phyloP scores from a whole-genome alignment of 2,888 invertebrate genomes.

The Archaeoteleia sp. region DNA sequence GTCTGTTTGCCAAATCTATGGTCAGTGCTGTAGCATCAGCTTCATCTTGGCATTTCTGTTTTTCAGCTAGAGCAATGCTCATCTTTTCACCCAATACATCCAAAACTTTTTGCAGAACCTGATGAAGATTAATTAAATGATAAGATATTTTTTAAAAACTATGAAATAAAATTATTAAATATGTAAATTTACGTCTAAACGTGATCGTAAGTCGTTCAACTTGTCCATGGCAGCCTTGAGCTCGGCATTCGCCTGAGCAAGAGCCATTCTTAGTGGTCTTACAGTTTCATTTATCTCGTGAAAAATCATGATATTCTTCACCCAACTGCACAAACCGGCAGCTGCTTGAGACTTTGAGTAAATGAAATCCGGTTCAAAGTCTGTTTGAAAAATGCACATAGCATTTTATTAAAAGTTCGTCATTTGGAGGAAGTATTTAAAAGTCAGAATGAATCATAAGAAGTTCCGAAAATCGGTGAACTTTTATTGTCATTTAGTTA shows the following conservation, averaged over 20 bases:
- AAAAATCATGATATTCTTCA: conserved; percentile 92
- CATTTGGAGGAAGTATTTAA: no score
- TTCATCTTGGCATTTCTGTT: conserved; percentile 93
- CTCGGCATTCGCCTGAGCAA: conserved; percentile 90
- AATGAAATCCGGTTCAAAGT: conserved; percentile 90
- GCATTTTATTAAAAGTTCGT: conserved; percentile 5
- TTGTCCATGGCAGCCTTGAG: conserved; percentile 88
- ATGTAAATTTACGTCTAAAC: conserved; percentile 77
- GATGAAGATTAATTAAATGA: no score
- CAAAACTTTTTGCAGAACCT: conserved; percentile 87
- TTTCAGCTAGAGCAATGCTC: conserved; percentile 89
- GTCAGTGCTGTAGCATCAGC: conserved; percentile 92
- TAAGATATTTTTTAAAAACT: no score
- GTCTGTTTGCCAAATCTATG: conserved; percentile 92
- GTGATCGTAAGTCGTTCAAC: conserved; percentile 84
- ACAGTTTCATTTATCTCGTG: conserved; percentile 94
- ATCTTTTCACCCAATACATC: conserved; percentile 86
- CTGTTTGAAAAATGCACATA: no score
- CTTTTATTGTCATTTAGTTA: no score
- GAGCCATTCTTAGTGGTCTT: conserved; percentile 91
- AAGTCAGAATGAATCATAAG: no score
- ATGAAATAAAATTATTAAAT: no score
- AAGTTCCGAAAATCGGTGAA: no score
- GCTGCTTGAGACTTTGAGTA: conserved; percentile 92
- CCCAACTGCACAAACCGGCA: conserved; percentile 95